Evolutionary conservation across 1,140 invertebrate species (phyloP).

Genomic region (Rhopalosiphum padi): DNA sequence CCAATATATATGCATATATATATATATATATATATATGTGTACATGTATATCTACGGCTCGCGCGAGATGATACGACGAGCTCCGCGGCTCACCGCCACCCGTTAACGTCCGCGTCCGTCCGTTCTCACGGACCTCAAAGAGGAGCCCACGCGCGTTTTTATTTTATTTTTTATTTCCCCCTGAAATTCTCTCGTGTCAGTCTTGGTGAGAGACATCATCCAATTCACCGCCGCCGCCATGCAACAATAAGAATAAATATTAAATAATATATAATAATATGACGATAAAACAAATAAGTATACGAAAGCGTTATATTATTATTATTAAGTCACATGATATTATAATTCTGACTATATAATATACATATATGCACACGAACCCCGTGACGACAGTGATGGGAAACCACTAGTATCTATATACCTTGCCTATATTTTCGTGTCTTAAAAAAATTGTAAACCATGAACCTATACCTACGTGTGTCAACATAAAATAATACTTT

Average conservation of each 20-base stretch:
- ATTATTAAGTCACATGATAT: not conserved
- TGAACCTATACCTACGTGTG: too few relatives aligned
- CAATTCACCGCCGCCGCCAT: not conserved
- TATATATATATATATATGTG: too few relatives aligned
- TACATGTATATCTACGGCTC: not conserved
- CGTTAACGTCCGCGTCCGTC: conserved; percentile 10
- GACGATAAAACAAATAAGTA: conserved; percentile 25
- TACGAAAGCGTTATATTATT: not conserved
- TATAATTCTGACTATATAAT: not conserved
- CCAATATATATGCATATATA: not conserved
- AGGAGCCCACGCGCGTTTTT: conserved; percentile 45
- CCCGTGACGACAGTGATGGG: too few relatives aligned
- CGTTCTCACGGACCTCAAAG: conserved; percentile 52
- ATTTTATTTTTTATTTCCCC: conserved; percentile 14
- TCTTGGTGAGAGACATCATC: not conserved
- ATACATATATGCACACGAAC: not conserved
- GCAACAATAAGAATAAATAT: not conserved
- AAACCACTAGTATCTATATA: too few relatives aligned
- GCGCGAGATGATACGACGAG: not conserved
- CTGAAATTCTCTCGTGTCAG: conserved; percentile 53
- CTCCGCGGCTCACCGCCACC: not conserved
- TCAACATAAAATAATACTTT: too few relatives aligned
- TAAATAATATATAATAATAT: not conserved
- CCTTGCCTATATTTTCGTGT: too few relatives aligned
- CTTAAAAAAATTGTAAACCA: too few relatives aligned